Percentiles rank a stretch among this genome's conserved stretches.
Conservation (phyloP, 1,140 invertebrate genomes). For the Meloidogyne exigua region DNA sequence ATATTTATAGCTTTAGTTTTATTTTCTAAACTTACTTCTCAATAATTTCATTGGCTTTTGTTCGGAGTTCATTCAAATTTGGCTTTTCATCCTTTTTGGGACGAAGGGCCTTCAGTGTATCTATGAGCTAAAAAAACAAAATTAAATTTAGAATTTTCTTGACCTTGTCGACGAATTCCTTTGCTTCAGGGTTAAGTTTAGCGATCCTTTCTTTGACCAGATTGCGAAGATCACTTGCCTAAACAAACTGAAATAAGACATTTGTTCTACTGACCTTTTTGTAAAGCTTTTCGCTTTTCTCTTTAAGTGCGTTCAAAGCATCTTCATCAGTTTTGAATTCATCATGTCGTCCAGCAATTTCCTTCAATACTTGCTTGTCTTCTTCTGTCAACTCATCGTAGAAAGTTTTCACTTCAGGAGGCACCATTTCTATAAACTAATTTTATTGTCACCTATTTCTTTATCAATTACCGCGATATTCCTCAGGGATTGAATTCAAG, state of each 20-base stretch:
- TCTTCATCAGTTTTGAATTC: constrained; percentile 39
- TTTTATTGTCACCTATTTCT: not conserved
- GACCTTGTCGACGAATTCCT: constrained; percentile 46
- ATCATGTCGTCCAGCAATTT: constrained; percentile 44
- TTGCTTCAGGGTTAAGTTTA: constrained; percentile 42
- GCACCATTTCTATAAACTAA: constrained; percentile 42
- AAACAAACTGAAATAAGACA: not conserved
- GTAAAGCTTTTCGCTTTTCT: constrained; percentile 50
- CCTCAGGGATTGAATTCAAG: constrained; percentile 13
- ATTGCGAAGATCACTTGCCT: constrained; percentile 44
- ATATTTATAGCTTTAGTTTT: constrained; percentile 4
- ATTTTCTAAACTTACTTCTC: constrained; percentile 19
- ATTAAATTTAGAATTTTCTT: not conserved
- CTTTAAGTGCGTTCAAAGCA: constrained; percentile 48
- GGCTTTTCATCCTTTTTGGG: constrained; percentile 52
- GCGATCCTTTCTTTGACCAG: constrained; percentile 43
- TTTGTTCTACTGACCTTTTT: constrained; percentile 2
- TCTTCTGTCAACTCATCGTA: constrained; percentile 51
- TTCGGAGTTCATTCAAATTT: constrained; percentile 46
- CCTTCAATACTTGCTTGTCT: constrained; percentile 49
- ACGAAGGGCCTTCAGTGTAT: constrained; percentile 40
- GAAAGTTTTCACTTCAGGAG: constrained; percentile 48
- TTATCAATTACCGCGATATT: constrained; percentile 14
- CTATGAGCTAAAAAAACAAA: constrained; percentile 39
- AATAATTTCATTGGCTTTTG: constrained; percentile 37